A percentile compares a stretch with the other conserved stretches of the same genome.
Evolutionary conservation across 2,797 vertebrate species (phyloP).

Genomic region (Pseudomugil tenellus): DNA sequence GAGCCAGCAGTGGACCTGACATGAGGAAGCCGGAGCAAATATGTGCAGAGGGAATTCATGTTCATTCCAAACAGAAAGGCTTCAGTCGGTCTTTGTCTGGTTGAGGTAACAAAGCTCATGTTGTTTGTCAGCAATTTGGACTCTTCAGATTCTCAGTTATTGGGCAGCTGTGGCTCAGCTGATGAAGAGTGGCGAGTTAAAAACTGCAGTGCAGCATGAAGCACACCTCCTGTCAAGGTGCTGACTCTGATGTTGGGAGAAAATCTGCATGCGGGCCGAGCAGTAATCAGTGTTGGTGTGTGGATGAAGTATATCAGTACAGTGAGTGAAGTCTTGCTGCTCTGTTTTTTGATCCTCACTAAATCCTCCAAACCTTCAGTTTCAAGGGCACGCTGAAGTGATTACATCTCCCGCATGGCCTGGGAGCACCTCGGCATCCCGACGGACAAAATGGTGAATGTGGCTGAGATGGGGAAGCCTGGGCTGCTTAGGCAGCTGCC

Average conservation of each 20-base stretch:
- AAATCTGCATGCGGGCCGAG: neutral
- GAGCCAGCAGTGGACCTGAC: neutral
- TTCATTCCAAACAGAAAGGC: neutral
- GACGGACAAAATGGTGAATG: too few relatives aligned
- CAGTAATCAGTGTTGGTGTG: neutral
- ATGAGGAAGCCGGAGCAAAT: neutral
- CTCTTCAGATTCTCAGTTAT: neutral
- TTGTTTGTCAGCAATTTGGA: slow-evolving; percentile 1
- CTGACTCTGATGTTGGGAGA: neutral
- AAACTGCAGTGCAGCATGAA: neutral
- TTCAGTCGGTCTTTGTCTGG: neutral
- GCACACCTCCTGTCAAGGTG: neutral
- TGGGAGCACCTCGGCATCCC: too few relatives aligned
- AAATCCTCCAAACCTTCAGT: neutral
- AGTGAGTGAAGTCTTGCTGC: neutral
- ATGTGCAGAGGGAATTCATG: neutral
- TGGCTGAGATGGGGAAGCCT: too few relatives aligned
- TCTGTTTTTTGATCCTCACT: neutral
- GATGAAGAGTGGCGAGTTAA: too few relatives aligned
- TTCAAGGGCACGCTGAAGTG: too few relatives aligned
- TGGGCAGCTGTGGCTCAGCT: neutral
- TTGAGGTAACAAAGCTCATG: neutral
- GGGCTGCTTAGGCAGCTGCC: too few relatives aligned
- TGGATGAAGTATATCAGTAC: neutral
- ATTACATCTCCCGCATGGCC: too few relatives aligned